Conservation (phyloP, 2,797 vertebrate genomes). For the Heterohyrax brucei region DNA sequence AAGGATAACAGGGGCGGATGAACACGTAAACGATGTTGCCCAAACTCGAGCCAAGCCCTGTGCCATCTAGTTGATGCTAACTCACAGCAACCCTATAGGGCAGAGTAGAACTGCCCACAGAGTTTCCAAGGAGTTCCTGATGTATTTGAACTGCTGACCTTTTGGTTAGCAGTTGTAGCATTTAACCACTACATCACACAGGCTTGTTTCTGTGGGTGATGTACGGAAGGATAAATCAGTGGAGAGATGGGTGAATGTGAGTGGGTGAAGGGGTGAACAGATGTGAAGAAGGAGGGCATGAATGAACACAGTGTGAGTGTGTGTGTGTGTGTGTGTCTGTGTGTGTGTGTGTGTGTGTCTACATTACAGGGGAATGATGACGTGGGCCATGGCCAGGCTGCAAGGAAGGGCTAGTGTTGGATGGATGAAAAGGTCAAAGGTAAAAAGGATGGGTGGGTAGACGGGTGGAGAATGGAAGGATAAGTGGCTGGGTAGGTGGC, state of each 20-base stretch:
- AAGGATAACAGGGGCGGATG: not conserved
- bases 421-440: not conserved
- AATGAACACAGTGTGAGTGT: not conserved
- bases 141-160: too few species aligned
- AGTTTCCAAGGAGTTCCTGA: too few species aligned
- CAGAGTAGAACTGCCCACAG: too few species aligned
- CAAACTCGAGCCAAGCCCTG: too few species aligned
- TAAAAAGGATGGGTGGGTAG: not conserved
- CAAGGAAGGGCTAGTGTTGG: not conserved
- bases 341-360: not conserved
- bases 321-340: not conserved
- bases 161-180: too few species aligned
- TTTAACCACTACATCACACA: too few species aligned
- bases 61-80: too few species aligned
- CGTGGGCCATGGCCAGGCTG: not conserved
- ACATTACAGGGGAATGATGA: not conserved
- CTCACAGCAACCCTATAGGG: too few species aligned
- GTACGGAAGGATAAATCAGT: not conserved
- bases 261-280: not conserved
- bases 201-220: too few species aligned
- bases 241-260: not conserved
- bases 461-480: too few species aligned
- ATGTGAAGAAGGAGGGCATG: not conserved
- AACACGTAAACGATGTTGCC: too few species aligned
- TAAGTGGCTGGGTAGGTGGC: not conserved